Evolutionary conservation across 2,113 vertebrate genomes (phyloP).

Genomic region (Brachyhypopomus gauderio): DNA sequence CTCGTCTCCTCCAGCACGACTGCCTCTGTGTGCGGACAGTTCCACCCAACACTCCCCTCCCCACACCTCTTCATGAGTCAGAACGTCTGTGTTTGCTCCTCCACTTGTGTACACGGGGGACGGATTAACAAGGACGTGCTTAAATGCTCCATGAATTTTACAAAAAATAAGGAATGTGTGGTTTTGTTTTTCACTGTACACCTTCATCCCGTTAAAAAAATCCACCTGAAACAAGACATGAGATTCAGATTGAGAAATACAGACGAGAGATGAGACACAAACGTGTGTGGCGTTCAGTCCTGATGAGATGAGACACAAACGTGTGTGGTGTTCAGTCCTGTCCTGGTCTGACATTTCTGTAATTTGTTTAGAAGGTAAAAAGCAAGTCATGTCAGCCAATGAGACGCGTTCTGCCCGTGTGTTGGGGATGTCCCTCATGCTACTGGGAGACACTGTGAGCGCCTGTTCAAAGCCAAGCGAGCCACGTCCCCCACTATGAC

Average conservation of each 20-base stretch:
- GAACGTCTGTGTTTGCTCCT: neutral
- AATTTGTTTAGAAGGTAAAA: neutral
- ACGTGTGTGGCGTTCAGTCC: neutral
- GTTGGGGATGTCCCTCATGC: constrained; percentile 15
- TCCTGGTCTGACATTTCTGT: neutral
- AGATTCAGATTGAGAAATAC: neutral
- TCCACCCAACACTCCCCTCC: neutral
- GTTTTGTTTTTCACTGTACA: neutral
- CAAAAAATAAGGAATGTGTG: neutral
- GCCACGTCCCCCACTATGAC: constrained; percentile 36
- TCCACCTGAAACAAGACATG: neutral
- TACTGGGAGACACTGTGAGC: constrained; percentile 19
- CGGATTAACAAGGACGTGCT: constrained; percentile 4
- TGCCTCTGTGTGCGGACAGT: neutral
- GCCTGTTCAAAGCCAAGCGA: constrained; percentile 32
- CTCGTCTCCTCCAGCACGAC: neutral
- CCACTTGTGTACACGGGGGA: neutral
- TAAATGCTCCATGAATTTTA: neutral
- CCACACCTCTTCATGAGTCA: neutral
- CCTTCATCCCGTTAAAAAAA: neutral
- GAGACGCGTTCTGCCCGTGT: neutral
- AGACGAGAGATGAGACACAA: neutral
- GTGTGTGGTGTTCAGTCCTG: neutral
- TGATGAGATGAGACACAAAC: neutral
- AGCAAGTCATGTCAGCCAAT: neutral